phyloP scores from a whole-genome alignment of 2,113 vertebrate genomes.

The Columbina picui region DNA sequence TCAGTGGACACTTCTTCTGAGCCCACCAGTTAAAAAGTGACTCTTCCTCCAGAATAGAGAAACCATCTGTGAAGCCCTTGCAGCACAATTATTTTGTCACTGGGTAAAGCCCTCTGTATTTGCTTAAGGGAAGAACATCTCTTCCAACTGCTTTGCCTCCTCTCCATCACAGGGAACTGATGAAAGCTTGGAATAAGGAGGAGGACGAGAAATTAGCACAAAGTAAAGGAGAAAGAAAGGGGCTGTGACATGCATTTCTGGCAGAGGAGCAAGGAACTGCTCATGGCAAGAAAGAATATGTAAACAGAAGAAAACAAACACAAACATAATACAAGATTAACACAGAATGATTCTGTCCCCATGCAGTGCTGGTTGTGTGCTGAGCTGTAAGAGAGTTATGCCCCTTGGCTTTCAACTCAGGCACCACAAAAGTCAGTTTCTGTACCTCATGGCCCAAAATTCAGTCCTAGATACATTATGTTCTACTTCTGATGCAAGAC shows the following conservation, averaged over 20 bases:
- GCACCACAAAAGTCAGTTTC: not conserved
- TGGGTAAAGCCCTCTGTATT: not conserved
- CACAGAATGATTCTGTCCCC: not conserved
- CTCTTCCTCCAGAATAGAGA: not conserved
- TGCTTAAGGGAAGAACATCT: not conserved
- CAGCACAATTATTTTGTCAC: not conserved
- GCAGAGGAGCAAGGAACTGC: not conserved
- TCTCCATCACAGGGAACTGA: not conserved
- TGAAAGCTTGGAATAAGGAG: not conserved
- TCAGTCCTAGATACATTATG: not conserved
- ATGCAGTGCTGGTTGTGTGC: not conserved
- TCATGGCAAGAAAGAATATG: not conserved
- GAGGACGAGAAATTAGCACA: not conserved
- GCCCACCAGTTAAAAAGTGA: not conserved
- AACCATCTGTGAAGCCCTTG: not conserved
- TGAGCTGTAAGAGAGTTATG: not conserved
- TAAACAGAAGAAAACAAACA: conserved; percentile 41
- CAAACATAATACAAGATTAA: not conserved
- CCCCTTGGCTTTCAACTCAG: not conserved
- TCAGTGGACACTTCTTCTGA: not conserved
- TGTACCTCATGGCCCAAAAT: not conserved
- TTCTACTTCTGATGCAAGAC: not conserved
- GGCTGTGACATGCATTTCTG: conserved; percentile 25
- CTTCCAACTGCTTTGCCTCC: not conserved
- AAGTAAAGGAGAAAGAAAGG: conserved; percentile 14